Evolutionary conservation across 2,113 vertebrate species (phyloP).

Genomic region (Melanostigma gelatinosum): DNA sequence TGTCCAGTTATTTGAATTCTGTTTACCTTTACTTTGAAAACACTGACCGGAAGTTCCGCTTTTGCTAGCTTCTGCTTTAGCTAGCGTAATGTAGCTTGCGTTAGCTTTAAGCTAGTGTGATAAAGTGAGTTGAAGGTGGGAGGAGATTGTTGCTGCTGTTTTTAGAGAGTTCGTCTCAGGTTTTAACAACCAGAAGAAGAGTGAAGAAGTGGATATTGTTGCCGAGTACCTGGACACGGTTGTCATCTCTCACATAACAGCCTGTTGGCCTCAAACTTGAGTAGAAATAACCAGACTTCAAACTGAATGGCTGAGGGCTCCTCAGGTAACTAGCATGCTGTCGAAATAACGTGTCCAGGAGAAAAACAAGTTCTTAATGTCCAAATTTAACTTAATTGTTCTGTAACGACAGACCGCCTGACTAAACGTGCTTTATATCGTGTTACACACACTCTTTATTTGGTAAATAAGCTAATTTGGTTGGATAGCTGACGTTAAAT

Average conservation of each 20-base stretch:
- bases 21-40: constrained; percentile 50
- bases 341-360: not conserved
- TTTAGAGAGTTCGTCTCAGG: not conserved
- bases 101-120: constrained; percentile 43
- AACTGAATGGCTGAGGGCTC: constrained; percentile 76
- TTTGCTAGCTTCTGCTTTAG: accelerated
- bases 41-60: constrained; percentile 33
- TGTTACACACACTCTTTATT: not conserved
- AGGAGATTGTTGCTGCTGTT: not conserved
- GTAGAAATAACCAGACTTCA: constrained; percentile 10
- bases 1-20: not conserved
- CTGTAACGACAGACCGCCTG: accelerated
- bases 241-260: constrained; percentile 32
- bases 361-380: not conserved
- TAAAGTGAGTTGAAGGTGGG: not conserved
- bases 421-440: not conserved
- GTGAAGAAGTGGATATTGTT: not conserved
- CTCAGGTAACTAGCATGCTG: constrained; percentile 59
- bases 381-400: not conserved
- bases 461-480: not conserved
- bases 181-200: not conserved
- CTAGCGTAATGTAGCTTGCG: not conserved
- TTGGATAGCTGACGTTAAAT: constrained; percentile 19
- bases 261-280: constrained; percentile 24
- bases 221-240: too few species aligned